phyloP scores from a whole-genome alignment of 2,113 vertebrate genomes.

The Thamnaconus septentrionalis region DNA sequence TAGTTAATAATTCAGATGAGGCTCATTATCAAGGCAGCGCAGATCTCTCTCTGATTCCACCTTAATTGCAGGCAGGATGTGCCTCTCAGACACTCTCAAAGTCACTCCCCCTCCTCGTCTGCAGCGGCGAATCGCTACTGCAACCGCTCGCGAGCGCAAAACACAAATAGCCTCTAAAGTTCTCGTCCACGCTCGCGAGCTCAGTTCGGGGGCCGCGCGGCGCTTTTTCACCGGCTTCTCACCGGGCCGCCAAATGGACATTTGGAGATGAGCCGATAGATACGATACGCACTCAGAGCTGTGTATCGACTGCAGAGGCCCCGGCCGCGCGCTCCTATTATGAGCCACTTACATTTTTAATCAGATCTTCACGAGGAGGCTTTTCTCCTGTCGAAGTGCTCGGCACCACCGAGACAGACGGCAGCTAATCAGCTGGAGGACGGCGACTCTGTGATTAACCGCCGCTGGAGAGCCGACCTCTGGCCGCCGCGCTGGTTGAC shows the following conservation, averaged over 20 bases:
- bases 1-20: constrained; percentile 85
- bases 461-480: constrained; percentile 37
- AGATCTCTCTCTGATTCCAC: constrained; percentile 85
- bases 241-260: constrained; percentile 5
- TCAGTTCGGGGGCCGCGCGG: too few species aligned
- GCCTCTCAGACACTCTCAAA: constrained; percentile 66
- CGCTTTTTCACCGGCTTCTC: too few species aligned
- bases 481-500: constrained; percentile 29
- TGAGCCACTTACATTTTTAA: constrained; percentile 75
- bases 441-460: constrained; percentile 67
- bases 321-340: constrained; percentile 57
- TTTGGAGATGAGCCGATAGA: constrained; percentile 54
- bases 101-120: constrained; percentile 53
- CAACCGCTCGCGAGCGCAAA: constrained; percentile 18
- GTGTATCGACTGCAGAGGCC: constrained; percentile 33
- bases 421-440: constrained; percentile 65
- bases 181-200: constrained; percentile 17
- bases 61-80: constrained; percentile 83
- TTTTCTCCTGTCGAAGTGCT: constrained; percentile 56
- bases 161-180: not conserved
- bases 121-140: constrained; percentile 53
- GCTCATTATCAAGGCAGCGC: constrained; percentile 84
- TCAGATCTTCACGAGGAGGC: constrained; percentile 69
- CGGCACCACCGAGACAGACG: constrained; percentile 70
- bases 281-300: constrained; percentile 17